Evolutionary conservation across 2,888 invertebrate species (phyloP), one percentile per base, ranked within the genome.

Genomic region (Macaria notata): DNA sequence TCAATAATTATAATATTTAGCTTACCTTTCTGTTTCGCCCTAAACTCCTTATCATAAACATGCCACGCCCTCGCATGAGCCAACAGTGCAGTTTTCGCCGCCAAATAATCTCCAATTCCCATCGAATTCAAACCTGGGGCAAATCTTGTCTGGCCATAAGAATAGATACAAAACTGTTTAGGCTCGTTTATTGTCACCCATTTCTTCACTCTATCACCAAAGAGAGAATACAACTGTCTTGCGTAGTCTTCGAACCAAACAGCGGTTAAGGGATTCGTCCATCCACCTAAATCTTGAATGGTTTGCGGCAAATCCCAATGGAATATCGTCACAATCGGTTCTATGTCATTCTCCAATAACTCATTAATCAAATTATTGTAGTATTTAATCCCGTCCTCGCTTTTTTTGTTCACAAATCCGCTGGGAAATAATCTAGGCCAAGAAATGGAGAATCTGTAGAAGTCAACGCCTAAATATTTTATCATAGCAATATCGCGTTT

Each of bases 141-240:
- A 46, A 78, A 74, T 8, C 73, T 69, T 0, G 62, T 70, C 43
- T 54, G 64, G 0, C 92, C 92, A 71, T 94, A 94, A 0, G 92
- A 92, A 4, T 65, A 76, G 3, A 81, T 56, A 9, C 77, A 82
- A 31, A 85, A 76, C 54, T 85, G 81, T 54, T 83, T 85, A 0
- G 93, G 93, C 65, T 94, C 94, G 69, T 94, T 94, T 49, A 94
- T 81, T 0, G 94, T 94, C 1, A 93, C 85, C 94, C 94, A 94
- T 1, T 80, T 79, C 68, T 92, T 92, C 0, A 92, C 92, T 47
- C 92, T 76, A 64, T 92, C 92, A 0, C 93, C 93, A 61, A 88
- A 93, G 3, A 81, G 70, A 4, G 75, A 63, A 59, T 83, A 93
- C 8, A 91, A 62, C 4, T 88, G 76, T n/a, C 84, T 77, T 0